Percentiles rank a stretch among this genome's conserved stretches.
These are phyloP conservation scores for Zosterops hypoxanthus DNA, from an alignment of 2,113 vertebrate species.

Conservation along the genomic window DNA sequence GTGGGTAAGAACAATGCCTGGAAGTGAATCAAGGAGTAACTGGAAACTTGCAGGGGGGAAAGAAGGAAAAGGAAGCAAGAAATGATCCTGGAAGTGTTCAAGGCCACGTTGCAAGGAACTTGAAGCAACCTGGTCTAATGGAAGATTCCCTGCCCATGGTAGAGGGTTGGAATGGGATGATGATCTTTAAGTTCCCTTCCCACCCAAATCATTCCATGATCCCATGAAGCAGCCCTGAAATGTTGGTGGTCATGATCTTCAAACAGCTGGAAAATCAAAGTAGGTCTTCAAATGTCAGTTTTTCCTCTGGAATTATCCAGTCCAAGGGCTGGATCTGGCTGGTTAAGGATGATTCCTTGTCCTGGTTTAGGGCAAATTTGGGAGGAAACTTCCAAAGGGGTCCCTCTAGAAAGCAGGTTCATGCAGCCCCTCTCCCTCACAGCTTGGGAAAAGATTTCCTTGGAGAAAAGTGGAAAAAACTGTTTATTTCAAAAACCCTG, in stretches of 20 bases:
- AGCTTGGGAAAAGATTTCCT: not conserved
- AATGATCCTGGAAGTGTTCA: not conserved
- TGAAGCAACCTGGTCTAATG: not conserved
- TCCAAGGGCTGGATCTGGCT: not conserved
- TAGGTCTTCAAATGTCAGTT: not conserved
- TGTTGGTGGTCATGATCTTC: not conserved
- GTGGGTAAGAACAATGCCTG: not conserved
- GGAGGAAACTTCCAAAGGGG: not conserved
- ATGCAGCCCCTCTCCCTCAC: not conserved
- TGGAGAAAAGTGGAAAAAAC: not conserved
- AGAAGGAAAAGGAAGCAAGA: not conserved
- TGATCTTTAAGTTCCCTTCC: not conserved
- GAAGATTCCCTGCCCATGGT: not conserved
- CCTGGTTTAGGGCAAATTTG: not conserved
- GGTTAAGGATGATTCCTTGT: not conserved
- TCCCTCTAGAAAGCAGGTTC: not conserved
- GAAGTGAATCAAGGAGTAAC: not conserved
- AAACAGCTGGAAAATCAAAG: not conserved
- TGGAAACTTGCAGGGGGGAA: not conserved
- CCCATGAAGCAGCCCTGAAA: not conserved
- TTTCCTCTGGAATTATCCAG: not conserved
- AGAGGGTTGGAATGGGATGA: not conserved
- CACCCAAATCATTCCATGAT: not conserved
- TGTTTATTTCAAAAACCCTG: not conserved
- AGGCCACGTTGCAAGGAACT: fast-evolving